Evolutionary conservation across 2,113 vertebrate species (phyloP).

Genomic region (Forbesichthys papilliferus): DNA sequence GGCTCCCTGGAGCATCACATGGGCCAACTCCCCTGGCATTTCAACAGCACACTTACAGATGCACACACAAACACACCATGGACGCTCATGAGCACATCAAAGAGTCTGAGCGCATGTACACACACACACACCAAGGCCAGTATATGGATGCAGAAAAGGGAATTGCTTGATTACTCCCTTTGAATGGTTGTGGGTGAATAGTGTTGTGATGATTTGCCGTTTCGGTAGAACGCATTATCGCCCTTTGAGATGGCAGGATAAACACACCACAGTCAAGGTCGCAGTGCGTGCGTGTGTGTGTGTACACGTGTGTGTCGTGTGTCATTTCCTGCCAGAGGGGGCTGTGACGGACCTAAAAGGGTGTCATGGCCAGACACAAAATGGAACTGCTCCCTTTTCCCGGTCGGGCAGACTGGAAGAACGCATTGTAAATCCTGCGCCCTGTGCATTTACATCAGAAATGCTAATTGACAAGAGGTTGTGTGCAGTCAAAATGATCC

Average conservation of each 20-base stretch:
- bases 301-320: slow-evolving; percentile 14
- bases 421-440: too few relatives aligned
- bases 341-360: slow-evolving; percentile 41
- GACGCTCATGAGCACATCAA: slow-evolving; percentile 33
- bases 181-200: background rate
- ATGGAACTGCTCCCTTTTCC: slow-evolving; percentile 23
- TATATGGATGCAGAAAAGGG: background rate
- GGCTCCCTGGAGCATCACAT: slow-evolving; percentile 5
- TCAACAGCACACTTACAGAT: background rate
- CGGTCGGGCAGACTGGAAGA: slow-evolving; percentile 1
- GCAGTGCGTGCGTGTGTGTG: background rate
- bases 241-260: slow-evolving; percentile 38
- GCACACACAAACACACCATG: slow-evolving; percentile 5
- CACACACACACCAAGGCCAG: background rate
- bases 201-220: background rate
- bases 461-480: too few relatives aligned
- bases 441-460: too few relatives aligned
- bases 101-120: background rate
- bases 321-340: slow-evolving; percentile 60
- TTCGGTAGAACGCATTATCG: slow-evolving; percentile 12
- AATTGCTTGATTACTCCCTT: background rate
- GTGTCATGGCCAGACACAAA: slow-evolving; percentile 48
- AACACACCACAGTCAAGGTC: slow-evolving; percentile 55
- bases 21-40: slow-evolving; percentile 21
- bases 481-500: too few relatives aligned